Base-by-base conservation (phyloP, 2,888 invertebrate species). In the Leptogaster cylindrica region DNA sequence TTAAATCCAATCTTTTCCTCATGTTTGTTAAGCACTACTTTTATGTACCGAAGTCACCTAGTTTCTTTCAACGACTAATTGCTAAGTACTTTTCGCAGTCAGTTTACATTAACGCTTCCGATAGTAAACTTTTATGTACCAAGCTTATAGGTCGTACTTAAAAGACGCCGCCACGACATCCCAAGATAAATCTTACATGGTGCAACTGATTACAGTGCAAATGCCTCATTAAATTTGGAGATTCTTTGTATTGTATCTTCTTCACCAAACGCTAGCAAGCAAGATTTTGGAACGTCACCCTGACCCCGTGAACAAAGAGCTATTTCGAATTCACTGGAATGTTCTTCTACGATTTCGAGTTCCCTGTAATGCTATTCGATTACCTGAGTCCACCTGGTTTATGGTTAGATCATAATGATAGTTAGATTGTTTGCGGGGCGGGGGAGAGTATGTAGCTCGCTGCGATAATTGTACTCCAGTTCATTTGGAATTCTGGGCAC, bases 401-500 rank as follows among this genome's bases (percentile, higher is more conserved):
- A n/a, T n/a, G n/a, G n/a, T n/a, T n/a, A n/a, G n/a, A n/a, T n/a
- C 20, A 7, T 41, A 44, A 61, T 61, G 41, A 55, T 55, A 23
- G 5, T 23, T 18, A 44, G 61, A 61, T 44, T 44, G 61, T 44
- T 61, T 44, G 18, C 5, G 28, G 25, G 28, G 1, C 28, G 10
- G 44, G 5, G 16, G 61, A 44, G n/a, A n/a, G 61, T 12, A 7
- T 31, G 31, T 7, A 18, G 31, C 25, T n/a, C 25, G 12, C n/a
- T 23, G 27, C 12, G 7, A 39, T 55, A 61, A 61, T 41, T 18
- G 44, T 44, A n/a, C 18, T 31, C 18, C 61, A 61, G 44, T 44
- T 61, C 44, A 61, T 61, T 61, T 61, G 18, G 28, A 44, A 44
- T 61, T 44, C 61, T 31, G 41, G 41, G 61, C 18, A 61, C 28